phyloP scores from a whole-genome alignment of 2,888 invertebrate species.

The Tanypteryx hageni region DNA sequence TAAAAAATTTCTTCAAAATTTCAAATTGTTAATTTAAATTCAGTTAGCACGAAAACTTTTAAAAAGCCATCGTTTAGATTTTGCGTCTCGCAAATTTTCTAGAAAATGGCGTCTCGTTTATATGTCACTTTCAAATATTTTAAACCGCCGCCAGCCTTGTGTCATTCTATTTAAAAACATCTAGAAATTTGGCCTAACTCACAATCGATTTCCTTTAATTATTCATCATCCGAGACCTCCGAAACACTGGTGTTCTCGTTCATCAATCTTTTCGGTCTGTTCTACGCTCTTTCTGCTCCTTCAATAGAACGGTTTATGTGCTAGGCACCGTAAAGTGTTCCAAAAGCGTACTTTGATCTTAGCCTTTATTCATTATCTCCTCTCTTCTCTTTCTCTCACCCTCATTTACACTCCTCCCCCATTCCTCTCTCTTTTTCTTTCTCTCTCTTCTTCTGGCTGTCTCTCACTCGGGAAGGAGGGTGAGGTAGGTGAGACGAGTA shows the following conservation, averaged over 20 bases:
- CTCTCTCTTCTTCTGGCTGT: neutral
- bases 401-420: neutral
- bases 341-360: conserved; percentile 29
- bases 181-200: neutral
- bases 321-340: conserved; percentile 19
- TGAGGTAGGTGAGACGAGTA: neutral
- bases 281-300: conserved; percentile 17
- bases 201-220: conserved; percentile 6
- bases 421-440: neutral
- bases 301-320: conserved; percentile 24
- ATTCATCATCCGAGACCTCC: neutral
- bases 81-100: neutral
- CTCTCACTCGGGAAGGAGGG: neutral
- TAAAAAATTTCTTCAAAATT: no score
- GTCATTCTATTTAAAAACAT: neutral
- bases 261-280: conserved; percentile 27
- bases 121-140: neutral
- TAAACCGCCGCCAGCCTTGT: neutral
- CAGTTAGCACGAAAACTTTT: no score
- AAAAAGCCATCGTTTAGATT: no score
- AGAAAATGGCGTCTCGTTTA: neutral
- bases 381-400: neutral
- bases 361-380: conserved; percentile 29
- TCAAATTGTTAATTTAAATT: no score
- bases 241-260: neutral